These are phyloP conservation scores for Xerus inauris DNA, from an alignment of 2,113 vertebrate genomes.

Conservation along the genomic window DNA sequence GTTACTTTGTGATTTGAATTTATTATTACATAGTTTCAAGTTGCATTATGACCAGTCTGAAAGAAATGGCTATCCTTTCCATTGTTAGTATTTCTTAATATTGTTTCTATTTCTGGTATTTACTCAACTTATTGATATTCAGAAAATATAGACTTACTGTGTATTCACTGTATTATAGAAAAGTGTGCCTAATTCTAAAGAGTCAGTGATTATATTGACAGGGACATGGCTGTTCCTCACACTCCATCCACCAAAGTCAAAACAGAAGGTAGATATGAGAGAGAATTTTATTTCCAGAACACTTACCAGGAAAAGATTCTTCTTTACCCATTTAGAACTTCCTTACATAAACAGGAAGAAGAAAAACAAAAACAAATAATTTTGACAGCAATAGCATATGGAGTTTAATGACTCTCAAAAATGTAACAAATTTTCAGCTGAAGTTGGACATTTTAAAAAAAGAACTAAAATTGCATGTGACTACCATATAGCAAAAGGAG, in stretches of 20 bases:
- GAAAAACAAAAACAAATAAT: not conserved
- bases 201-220: not conserved
- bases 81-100: not conserved
- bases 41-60: not conserved
- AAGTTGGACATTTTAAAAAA: not conserved
- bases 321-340: not conserved
- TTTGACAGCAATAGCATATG: not conserved
- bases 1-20: slow-evolving; percentile 2
- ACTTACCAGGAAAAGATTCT: not conserved
- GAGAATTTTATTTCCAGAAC: not conserved
- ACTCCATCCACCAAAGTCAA: not conserved
- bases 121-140: slow-evolving; percentile 21
- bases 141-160: not conserved
- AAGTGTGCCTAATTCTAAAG: not conserved
- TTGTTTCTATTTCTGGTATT: not conserved
- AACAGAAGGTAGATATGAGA: not conserved
- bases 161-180: not conserved
- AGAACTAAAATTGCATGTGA: not conserved
- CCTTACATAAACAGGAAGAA: not conserved
- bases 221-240: not conserved
- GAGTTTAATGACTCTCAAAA: not conserved
- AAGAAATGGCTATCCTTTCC: not conserved
- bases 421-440: not conserved
- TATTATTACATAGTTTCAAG: not conserved
- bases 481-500: not conserved